phyloP scores from a whole-genome alignment of 92 coral and sea anemone genomes.

The Actinernus sp. region DNA sequence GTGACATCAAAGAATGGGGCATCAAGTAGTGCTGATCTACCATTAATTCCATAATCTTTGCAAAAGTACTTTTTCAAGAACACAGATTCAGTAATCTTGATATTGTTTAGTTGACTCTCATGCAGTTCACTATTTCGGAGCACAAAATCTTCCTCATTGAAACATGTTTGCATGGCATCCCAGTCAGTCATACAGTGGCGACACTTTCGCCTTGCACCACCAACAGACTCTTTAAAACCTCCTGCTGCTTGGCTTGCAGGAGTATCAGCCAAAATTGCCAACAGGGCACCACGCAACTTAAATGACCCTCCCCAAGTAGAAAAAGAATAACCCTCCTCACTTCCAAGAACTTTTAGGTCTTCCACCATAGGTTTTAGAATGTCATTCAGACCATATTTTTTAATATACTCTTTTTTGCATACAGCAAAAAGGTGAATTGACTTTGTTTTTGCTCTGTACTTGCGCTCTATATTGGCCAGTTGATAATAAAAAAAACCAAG shows the following conservation, averaged over 20 bases:
- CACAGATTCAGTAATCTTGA: constrained; percentile 24
- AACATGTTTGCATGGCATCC: constrained; percentile 17
- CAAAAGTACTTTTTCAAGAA: constrained; percentile 16
- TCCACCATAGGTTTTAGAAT: constrained; percentile 26
- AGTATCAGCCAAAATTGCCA: constrained; percentile 47
- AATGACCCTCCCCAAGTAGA: background rate
- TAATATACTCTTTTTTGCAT: background rate
- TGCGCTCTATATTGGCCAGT: constrained; percentile 4
- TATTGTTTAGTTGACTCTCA: constrained; percentile 3
- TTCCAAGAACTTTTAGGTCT: constrained; percentile 20
- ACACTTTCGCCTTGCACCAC: constrained; percentile 44
- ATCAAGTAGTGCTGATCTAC: constrained; percentile 17
- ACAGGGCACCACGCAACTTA: constrained; percentile 13
- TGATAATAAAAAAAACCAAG: constrained; percentile 37
- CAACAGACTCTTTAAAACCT: constrained; percentile 61
- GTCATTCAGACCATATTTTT: constrained; percentile 12
- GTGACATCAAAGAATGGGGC: constrained; percentile 46
- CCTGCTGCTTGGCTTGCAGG: constrained; percentile 56
- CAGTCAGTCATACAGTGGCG: constrained; percentile 58
- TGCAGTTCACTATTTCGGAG: constrained; percentile 18
- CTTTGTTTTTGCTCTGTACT: constrained; percentile 18
- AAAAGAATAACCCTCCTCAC: constrained; percentile 12
- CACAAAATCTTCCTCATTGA: constrained; percentile 19
- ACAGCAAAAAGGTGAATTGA: constrained; percentile 31
- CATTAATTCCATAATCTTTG: constrained; percentile 40